Evolutionary conservation across 2,888 invertebrate species (phyloP), one percentile per base, ranked within the genome.

Genomic region (Odontomyia ornata): DNA sequence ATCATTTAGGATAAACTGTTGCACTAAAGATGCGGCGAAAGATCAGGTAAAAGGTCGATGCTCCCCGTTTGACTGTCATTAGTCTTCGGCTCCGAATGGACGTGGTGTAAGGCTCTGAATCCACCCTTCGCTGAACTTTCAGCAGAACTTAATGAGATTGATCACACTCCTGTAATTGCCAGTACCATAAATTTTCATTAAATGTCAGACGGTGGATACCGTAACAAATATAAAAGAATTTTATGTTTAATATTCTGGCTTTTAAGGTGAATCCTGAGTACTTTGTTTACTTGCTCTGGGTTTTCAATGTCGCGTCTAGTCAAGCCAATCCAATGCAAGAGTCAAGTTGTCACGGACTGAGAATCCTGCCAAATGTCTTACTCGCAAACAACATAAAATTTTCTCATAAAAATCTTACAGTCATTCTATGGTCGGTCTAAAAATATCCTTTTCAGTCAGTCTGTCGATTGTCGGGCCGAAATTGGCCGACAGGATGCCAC

Each of bases 131-230:
- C 30, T 15, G 21, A 7, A 15, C 27, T 7, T 71, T 60, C n/a
- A 7, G 28, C 15, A 30, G 23, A n/a, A 30, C 27, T 7, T 71
- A 72, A 72, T 56, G 56, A 72, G 52, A 56, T 18, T n/a, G 71
- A 52, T 72, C 52, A 56, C 56, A 28, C 56, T 27, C 18, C 47
- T 28, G 52, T 72, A 56, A 72, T 72, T 56, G 46, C 47, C 23
- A 15, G 28, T 46, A 56, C 27, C 71, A 72, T 72, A 72, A 72
- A 72, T 72, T 72, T 72, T 72, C 71, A 72, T 72, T 72, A 72
- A 52, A 72, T 9, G 43, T 18, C 36, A 69, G 47, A 69, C 21
- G 43, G 21, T 36, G 36, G 47, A 18, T 47, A 27, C 25, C 56
- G 27, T 52, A 13, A n/a, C 52, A 72, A n/a, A n/a, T 64, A 64